Evolutionary conservation across 2,113 vertebrate species (phyloP), one percentile per base, ranked within the genome.

Genomic region (Istiophorus platypterus): DNA sequence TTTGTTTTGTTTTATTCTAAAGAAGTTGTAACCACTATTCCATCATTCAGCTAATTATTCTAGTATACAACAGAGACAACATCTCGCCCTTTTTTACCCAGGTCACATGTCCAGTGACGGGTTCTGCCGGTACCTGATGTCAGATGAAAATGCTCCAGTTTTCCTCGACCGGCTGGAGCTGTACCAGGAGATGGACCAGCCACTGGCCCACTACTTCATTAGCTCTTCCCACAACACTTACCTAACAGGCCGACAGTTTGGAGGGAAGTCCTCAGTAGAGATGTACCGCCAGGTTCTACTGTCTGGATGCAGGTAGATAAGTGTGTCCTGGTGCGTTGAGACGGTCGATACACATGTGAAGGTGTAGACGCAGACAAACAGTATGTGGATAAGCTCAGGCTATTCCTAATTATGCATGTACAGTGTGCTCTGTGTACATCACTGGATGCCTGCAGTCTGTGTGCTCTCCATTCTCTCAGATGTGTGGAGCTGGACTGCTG

Each of bases 191-290:
- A 99, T 99, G 98, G 98, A 99, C 49, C 98, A 99, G 37, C 93
- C 98, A 0, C 92, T 99, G 90, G 97, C 97, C 70, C 98, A 99
- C 88, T 99, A 99, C 91, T 98, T 99, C 87, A 99, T 99, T 92
- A 98, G 97, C 84, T 99, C 98, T 56, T 99, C 98, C 54, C 98
- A 99, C 92, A 99, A 99, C 93, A 99, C 97, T 0, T 99, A 99
- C 92, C 94, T 99, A 89, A 99, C 96, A 0, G 98, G 98, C 66
- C 94, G 98, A 49, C 98, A 99, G 94, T 99, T 99, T 72, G 98
- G 98, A 0, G 98, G 98, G 22, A 99, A 97, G 86, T 99, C 98
- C 26, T 98, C 98, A 0, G 98, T 99, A 76, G 98, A 99, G 95
- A 98, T 99, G 98, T 99, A 99, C 90, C 96, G 96, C 85, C 98